Base-by-base conservation (phyloP, 1,140 invertebrate species). In the Drosophila malerkotliana region DNA sequence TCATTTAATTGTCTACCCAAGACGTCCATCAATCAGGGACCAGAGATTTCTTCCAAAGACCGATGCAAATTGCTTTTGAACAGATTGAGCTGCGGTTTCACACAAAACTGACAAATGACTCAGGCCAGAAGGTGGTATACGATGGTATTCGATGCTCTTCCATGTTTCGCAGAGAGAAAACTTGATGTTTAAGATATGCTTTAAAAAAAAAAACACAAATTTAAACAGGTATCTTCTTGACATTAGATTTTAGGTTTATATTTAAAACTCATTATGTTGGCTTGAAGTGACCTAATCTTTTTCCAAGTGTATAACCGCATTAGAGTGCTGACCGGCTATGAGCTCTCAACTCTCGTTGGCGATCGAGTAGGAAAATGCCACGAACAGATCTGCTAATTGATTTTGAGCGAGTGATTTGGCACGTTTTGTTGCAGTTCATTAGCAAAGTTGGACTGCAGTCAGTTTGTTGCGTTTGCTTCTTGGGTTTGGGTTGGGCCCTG, bases 71-170 rank as follows among this genome's bases (percentile, higher is more conserved):
- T 76, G 75, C 66, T 78, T 64, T 18, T 44, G 67, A n/a, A 34
- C 60, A 52, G 49, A 76, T 9, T 59, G 61, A 72, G 48, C 45
- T 76, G 76, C 79, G 68, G 55, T 63, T 88, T 88, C 83, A 58
- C 83, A 88, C 84, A 83, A 83, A 88, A 88, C 83, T 83, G 80
- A 72, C 83, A 88, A 88, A 79, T 88, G 83, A 82, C 66, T 71
- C 51, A 47, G 32, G 10, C 72, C 14, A 68, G 37, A 60, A 68
- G 56, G 44, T 77, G 72, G 53, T 44, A 52, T 15, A 52, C 14
- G 41, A 32, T 8, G 8, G 30, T 28, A 28, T 28, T 28, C 26
- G 26, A 32, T 9, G 3, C 32, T 32, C 32, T 32, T 4, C 3
- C 10, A 49, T 57, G 37, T 24, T 1, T 1, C 3, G 15, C 41